A percentile compares a stretch with the other conserved stretches of the same genome.
Conservation (phyloP, 2,797 vertebrate species). For the Bradypus variegatus region DNA sequence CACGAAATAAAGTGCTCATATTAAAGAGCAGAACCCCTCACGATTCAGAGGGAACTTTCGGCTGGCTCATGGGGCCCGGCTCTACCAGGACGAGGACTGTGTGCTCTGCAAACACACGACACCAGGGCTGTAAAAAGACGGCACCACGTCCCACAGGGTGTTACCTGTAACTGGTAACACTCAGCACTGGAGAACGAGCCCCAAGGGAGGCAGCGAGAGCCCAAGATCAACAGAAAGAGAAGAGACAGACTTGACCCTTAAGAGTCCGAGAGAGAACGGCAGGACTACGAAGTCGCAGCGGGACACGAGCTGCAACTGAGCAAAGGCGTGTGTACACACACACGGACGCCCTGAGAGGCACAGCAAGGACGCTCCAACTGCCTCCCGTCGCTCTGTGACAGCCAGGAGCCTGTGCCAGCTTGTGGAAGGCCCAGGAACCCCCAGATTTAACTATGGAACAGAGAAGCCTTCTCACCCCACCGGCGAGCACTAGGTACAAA, state of each 20-base stretch:
- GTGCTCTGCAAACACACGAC: no score
- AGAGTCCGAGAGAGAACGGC: no score
- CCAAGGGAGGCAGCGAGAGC: not conserved
- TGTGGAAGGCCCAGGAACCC: constrained; percentile 6
- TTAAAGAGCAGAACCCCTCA: not conserved
- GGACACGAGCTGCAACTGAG: no score
- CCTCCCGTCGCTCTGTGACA: not conserved
- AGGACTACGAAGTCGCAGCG: not conserved
- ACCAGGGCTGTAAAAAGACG: not conserved
- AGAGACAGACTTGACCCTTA: no score
- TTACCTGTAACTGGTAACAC: not conserved
- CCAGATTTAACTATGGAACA: constrained; percentile 3
- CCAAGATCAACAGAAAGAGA: not conserved
- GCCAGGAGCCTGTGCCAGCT: constrained; percentile 17
- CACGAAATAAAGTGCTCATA: not conserved
- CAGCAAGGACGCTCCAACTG: not conserved
- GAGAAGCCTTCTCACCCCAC: constrained; percentile 44
- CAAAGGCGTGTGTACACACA: no score
- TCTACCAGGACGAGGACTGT: not conserved
- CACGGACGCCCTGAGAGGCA: not conserved
- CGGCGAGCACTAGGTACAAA: constrained; percentile 52
- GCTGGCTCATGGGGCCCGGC: accelerated
- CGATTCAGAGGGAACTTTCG: not conserved
- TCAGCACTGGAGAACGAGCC: accelerated
- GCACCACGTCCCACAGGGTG: not conserved